These are phyloP conservation scores for Megalonaias nervosa DNA, from an alignment of 1,140 invertebrate species.

Conservation along the genomic window DNA sequence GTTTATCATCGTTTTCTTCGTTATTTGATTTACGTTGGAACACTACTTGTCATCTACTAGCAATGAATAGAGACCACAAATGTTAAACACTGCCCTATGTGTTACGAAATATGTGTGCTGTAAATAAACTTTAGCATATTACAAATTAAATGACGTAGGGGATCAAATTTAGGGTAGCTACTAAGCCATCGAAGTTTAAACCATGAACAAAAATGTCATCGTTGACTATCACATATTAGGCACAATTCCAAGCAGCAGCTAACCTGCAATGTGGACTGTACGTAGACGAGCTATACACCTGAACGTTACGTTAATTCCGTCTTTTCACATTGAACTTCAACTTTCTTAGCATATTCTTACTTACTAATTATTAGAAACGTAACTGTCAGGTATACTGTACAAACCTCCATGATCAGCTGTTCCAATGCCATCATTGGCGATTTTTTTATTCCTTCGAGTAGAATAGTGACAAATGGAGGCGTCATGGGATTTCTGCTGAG, in stretches of 20 bases:
- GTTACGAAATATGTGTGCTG: too few species aligned
- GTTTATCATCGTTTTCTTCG: too few species aligned
- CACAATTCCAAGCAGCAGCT: background rate
- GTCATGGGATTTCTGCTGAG: slow-evolving; percentile 46
- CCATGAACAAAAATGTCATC: too few species aligned
- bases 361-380: background rate
- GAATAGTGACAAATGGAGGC: slow-evolving; percentile 44
- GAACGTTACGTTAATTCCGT: background rate
- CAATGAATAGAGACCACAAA: too few species aligned
- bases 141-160: too few species aligned
- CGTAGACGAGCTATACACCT: background rate
- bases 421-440: slow-evolving; percentile 33
- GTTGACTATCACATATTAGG: background rate
- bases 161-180: too few species aligned
- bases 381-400: background rate
- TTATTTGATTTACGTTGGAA: too few species aligned
- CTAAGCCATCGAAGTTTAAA: too few species aligned
- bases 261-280: background rate
- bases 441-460: slow-evolving; percentile 41
- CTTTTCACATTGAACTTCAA: background rate
- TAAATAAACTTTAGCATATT: too few species aligned
- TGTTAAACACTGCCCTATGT: too few species aligned
- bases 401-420: slow-evolving; percentile 39
- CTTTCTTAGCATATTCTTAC: background rate
- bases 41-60: too few species aligned